Evolutionary conservation across 2,797 vertebrate genomes (phyloP).

Genomic region (Enteromius argenteus): DNA sequence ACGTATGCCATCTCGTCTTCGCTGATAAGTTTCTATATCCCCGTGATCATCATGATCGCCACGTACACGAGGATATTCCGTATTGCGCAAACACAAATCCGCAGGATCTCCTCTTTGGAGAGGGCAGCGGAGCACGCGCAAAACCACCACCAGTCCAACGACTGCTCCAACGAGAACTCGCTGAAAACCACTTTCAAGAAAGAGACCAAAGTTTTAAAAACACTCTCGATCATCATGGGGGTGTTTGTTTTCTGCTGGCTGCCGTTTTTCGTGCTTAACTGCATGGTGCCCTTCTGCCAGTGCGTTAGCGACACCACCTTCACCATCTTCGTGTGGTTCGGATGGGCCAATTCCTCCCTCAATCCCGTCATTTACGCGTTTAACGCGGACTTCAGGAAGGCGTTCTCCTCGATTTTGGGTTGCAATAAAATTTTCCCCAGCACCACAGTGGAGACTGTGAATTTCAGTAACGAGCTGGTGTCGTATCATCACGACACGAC

Average conservation of each 20-base stretch:
- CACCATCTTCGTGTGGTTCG: constrained; percentile 73
- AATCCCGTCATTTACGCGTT: constrained; percentile 77
- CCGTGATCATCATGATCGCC: constrained; percentile 82
- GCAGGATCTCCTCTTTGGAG: constrained; percentile 80
- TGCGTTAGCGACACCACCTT: constrained; percentile 73
- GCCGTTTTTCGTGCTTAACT: constrained; percentile 80
- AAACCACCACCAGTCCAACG: constrained; percentile 59
- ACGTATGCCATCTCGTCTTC: constrained; percentile 84
- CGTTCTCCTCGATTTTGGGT: constrained; percentile 73
- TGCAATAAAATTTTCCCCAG: constrained; percentile 68
- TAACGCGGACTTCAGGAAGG: constrained; percentile 74
- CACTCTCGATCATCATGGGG: constrained; percentile 73
- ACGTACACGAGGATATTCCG: constrained; percentile 83
- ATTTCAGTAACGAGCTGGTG: constrained; percentile 74
- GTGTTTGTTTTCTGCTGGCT: constrained; percentile 77
- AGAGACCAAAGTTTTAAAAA: constrained; percentile 83
- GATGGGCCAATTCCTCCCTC: constrained; percentile 79
- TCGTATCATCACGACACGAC: constrained; percentile 74
- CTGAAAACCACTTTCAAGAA: constrained; percentile 82
- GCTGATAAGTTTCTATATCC: constrained; percentile 86
- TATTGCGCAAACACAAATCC: constrained; percentile 82
- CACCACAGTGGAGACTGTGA: constrained; percentile 64
- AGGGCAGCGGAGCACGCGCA: constrained; percentile 75
- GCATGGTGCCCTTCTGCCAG: constrained; percentile 68
- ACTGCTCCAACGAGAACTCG: constrained; percentile 72